Base-by-base conservation (phyloP, 2,113 vertebrate species). In the Amphilophus citrinellus region DNA sequence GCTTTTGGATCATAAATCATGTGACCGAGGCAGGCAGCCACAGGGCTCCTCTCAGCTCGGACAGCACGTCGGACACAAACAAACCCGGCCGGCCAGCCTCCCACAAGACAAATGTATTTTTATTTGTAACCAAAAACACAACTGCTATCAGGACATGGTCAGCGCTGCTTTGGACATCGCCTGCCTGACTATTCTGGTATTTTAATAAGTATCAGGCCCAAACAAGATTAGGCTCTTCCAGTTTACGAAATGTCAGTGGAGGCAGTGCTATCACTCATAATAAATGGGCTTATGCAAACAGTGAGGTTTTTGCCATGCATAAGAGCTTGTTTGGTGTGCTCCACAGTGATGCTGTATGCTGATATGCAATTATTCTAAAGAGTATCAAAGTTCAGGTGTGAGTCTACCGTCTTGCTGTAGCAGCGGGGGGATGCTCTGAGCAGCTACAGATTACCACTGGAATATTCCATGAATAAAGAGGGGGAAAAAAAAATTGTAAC, bases 301-400 rank as follows among this genome's bases (percentile, higher is more conserved):
- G 91, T 92, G 80, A 80, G 87, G 80, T 91, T 95, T 95, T 94
- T 95, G 94, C 91, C 95, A 94, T 94, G 94, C 95, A 95, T 93
- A 95, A 95, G 93, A 96, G 93, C 93, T 94, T 94, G 94, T 95
- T 95, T 94, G 94, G 94, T 91, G 94, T 83, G 92, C 93, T 80
- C 87, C 71, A 84, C 86, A 22, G 93, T 91, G 95, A 96, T 96
- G 94, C 91, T 85, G 87, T 92, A 94, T 93, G 94, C 95, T 95
- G 96, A 96, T 96, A 96, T 96, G 96, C 96, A 96, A 96, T 96
- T 96, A 96, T 96, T 96, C 95, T 96, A 96, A 96, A 96, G 93
- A 96, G 95, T 94, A 95, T 95, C 95, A 96, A 94, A 96, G 95
- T 95, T 95, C 93, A 94, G 94, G 91, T 93, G 92, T 90, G 87